Percentiles rank a stretch among this genome's conserved stretches.
Conservation (phyloP, 2,797 vertebrate genomes). For the Poeciliopsis gracilis region DNA sequence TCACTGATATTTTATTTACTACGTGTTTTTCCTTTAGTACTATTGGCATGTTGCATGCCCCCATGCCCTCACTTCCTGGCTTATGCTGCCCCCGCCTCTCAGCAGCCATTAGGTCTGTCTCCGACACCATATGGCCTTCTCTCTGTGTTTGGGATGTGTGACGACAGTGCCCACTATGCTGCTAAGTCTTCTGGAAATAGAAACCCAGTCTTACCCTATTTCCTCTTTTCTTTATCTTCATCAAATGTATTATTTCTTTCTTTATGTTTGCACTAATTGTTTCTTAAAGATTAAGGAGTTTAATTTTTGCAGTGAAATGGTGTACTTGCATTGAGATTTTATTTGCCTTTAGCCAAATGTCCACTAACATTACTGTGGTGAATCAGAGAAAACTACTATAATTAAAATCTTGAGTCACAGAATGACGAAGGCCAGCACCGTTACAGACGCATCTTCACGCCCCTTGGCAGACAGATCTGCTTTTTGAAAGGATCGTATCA, state of each 20-base stretch:
- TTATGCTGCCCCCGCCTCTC: constrained; percentile 31
- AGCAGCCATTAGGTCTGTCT: constrained; percentile 45
- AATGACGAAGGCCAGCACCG: constrained; percentile 3
- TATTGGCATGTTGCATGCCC: constrained; percentile 30
- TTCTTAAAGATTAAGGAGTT: neutral
- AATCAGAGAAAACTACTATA: constrained; percentile 12
- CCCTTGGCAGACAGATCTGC: neutral
- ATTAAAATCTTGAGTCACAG: constrained; percentile 31
- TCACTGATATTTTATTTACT: constrained; percentile 4
- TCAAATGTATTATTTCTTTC: neutral
- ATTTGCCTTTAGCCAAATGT: constrained; percentile 13
- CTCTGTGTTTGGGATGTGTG: constrained; percentile 52
- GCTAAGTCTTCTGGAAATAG: constrained; percentile 61
- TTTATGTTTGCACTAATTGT: neutral
- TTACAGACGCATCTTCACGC: constrained; percentile 11
- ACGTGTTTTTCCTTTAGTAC: constrained; percentile 22
- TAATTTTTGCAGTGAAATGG: neutral
- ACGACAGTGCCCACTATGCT: constrained; percentile 36
- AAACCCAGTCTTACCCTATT: constrained; percentile 46
- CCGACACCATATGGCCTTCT: constrained; percentile 74
- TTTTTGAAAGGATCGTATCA: constrained; percentile 11
- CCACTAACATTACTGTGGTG: neutral
- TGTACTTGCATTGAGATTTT: neutral
- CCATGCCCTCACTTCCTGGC: constrained; percentile 46
- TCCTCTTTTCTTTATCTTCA: neutral